Conservation (phyloP, 1,140 invertebrate species). For the Papilio polyxenes region DNA sequence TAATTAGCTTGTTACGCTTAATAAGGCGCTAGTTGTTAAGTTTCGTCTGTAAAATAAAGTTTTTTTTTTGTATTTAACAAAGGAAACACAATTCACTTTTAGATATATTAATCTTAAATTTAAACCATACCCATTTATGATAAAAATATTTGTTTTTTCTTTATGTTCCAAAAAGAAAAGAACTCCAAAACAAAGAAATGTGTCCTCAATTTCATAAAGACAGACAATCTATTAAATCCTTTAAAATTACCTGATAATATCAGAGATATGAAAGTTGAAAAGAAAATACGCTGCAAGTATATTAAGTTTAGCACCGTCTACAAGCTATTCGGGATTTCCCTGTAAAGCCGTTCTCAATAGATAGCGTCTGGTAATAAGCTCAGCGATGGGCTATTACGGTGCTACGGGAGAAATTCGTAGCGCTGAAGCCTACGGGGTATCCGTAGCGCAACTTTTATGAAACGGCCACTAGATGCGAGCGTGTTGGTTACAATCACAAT, state of each 20-base stretch:
- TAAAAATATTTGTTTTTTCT: too few species aligned
- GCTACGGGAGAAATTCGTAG: conserved; percentile 71
- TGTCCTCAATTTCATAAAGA: not conserved
- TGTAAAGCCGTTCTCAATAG: conserved; percentile 78
- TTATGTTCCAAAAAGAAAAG: too few species aligned
- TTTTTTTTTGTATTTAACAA: not conserved
- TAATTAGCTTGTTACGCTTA: conserved; percentile 63
- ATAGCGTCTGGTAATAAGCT: conserved; percentile 78
- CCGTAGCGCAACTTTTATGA: conserved; percentile 68
- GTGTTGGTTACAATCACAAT: conserved; percentile 60
- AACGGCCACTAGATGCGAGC: conserved; percentile 55
- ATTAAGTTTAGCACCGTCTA: conserved; percentile 70
- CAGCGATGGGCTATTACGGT: conserved; percentile 74
- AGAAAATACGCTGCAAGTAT: conserved; percentile 60
- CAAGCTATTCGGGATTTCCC: conserved; percentile 75
- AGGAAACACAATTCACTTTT: too few species aligned
- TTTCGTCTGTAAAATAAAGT: conserved; percentile 47
- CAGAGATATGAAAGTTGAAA: conserved; percentile 55
- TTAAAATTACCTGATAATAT: conserved; percentile 47
- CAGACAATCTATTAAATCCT: conserved; percentile 15
- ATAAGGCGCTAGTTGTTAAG: conserved; percentile 53
- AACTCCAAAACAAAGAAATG: not conserved
- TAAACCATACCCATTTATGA: too few species aligned
- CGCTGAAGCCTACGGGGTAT: conserved; percentile 60
- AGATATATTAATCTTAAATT: too few species aligned